Base-by-base conservation (phyloP, 2,797 vertebrate species). In the Spondyliosoma cantharus region DNA sequence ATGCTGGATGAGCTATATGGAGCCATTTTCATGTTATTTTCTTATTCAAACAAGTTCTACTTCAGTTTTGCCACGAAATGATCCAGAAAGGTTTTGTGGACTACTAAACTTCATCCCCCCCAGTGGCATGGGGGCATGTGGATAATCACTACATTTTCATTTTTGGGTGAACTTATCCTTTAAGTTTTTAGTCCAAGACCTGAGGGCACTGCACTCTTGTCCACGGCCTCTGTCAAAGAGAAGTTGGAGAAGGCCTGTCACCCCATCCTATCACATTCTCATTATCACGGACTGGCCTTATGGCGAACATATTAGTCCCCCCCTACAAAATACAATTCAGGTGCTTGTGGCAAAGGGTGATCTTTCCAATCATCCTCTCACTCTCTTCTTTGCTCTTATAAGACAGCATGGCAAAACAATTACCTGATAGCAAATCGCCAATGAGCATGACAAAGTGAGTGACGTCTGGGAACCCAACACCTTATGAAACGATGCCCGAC, bases 401-500 rank as follows among this genome's bases (percentile, higher is more conserved):
- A 69, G 63, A 59, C 74, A 67, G 73, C 83, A 86, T 83, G 89
- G 91, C 88, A 85, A 87, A 93, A 86, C 88, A 84, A 89, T 93
- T 82, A 92, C 76, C 81, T 75, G 89, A 89, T 81, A 82, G 86
- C 57, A 57, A 82, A 71, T 46, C 56, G 42, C 56, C 74, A 68
- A 63, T 7, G 69, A 91, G 87, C 70, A 83, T 43, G 87, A 87
- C 89, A 90, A 83, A 80, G 59, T 81, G 87, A 89, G 87, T 87
- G 89, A 91, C 60, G 76, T 88, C 78, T 76, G 66, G 76, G 82
- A 94, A 93, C 84, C 80, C 56, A 19, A 94, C 87, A 93, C 90
- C 89, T 90, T 80, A 85, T 93, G 91, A 92, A 94, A 91, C 85
- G 60, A 87, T 85, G 89, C 75, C 86, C 71, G 63, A 82, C 29